phyloP scores from a whole-genome alignment of 2,797 vertebrate genomes.

The Phalloptychus januarius region DNA sequence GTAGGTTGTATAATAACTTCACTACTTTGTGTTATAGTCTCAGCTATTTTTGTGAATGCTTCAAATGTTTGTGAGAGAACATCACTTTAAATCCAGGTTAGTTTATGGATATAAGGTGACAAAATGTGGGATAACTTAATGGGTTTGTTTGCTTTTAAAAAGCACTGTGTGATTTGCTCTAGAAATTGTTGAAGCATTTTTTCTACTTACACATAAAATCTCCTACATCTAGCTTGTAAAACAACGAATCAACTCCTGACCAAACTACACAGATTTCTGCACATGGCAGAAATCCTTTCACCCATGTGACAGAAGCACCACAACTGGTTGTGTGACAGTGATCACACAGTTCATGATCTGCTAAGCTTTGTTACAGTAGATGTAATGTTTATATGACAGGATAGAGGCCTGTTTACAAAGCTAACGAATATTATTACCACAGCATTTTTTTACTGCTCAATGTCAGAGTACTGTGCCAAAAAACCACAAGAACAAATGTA shows the following conservation, averaged over 20 bases:
- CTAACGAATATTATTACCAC: constrained; percentile 44
- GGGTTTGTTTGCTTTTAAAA: neutral
- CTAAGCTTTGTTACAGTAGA: constrained; percentile 41
- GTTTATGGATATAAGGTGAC: neutral
- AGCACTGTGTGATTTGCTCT: neutral
- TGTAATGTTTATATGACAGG: constrained; percentile 19
- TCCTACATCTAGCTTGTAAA: neutral
- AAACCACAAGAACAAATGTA: constrained; percentile 32
- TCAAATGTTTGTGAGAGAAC: neutral
- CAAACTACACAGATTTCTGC: neutral
- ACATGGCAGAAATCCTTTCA: neutral
- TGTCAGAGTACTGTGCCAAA: neutral
- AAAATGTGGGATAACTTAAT: neutral
- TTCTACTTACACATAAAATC: neutral
- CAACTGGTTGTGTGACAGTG: neutral
- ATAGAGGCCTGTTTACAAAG: constrained; percentile 49
- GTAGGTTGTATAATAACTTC: neutral
- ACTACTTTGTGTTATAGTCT: neutral
- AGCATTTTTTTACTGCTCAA: constrained; percentile 36
- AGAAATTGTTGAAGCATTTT: neutral
- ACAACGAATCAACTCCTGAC: neutral
- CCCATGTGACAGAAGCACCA: constrained; percentile 27
- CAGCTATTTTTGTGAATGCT: neutral
- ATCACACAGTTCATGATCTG: constrained; percentile 22
- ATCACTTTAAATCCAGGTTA: neutral